Conservation (phyloP, 2,888 invertebrate species). For the Hetaerina titia region DNA sequence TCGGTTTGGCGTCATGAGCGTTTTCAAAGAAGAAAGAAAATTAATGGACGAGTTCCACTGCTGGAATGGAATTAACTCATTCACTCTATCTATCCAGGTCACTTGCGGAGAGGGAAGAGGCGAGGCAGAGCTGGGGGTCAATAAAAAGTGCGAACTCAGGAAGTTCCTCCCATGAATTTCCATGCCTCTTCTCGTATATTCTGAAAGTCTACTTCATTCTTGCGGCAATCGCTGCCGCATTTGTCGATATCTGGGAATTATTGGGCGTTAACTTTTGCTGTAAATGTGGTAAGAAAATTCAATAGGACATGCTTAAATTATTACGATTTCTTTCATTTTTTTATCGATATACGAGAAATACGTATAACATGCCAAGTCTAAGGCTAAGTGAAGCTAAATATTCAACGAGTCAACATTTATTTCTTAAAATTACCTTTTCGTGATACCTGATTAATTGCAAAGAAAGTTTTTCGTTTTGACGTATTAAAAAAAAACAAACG, state of each 20-base stretch:
- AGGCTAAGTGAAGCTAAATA: too few species aligned
- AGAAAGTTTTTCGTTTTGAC: too few species aligned
- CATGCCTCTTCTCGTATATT: neutral
- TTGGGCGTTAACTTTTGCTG: too few species aligned
- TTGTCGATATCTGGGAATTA: too few species aligned
- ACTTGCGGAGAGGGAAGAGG: neutral
- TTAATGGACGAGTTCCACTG: conserved; percentile 17
- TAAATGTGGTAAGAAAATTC: too few species aligned
- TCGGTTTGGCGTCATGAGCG: neutral
- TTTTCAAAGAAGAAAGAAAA: conserved; percentile 9
- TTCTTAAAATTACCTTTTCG: too few species aligned
- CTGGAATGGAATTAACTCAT: conserved; percentile 15
- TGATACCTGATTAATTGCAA: too few species aligned
- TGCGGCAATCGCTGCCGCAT: too few species aligned
- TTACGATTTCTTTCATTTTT: neutral
- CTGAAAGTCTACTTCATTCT: too few species aligned
- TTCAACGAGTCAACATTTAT: too few species aligned
- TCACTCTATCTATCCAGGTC: neutral
- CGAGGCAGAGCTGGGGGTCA: neutral
- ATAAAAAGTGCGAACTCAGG: neutral
- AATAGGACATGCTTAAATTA: neutral
- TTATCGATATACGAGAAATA: neutral
- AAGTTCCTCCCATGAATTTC: neutral
- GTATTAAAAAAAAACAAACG: too few species aligned
- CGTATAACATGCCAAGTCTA: too few species aligned